phyloP scores from a whole-genome alignment of 2,888 invertebrate species.

The Hirudinaria manillensis region DNA sequence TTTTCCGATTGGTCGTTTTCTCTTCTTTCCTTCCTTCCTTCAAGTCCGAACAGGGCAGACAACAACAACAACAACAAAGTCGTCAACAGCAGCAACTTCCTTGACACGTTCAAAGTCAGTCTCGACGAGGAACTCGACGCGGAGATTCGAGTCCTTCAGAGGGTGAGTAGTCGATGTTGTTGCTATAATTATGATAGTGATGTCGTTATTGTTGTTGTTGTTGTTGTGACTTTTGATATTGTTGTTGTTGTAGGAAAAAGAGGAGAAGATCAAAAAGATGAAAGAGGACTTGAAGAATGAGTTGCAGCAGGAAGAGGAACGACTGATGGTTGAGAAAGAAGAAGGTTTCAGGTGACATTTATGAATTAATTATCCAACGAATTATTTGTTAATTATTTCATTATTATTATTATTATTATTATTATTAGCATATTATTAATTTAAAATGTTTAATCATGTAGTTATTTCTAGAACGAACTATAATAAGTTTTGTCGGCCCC shows the following conservation, averaged over 20 bases:
- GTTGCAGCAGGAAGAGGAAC: constrained; percentile 46
- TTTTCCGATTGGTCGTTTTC: too few species aligned
- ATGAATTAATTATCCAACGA: neutral
- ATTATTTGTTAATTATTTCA: too few species aligned
- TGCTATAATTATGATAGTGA: neutral
- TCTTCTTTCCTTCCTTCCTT: too few species aligned
- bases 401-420: too few species aligned
- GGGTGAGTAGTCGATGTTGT: neutral
- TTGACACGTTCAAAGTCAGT: constrained; percentile 3
- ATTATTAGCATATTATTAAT: too few species aligned
- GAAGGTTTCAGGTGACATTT: constrained; percentile 30
- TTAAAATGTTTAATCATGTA: too few species aligned
- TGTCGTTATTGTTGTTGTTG: neutral
- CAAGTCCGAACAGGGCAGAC: too few species aligned
- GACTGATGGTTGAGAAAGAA: constrained; percentile 43
- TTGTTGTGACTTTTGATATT: neutral
- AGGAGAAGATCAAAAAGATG: constrained; percentile 43
- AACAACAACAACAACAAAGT: too few species aligned
- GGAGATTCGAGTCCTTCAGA: neutral
- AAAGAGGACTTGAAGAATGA: constrained; percentile 46
- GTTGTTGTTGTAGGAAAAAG: constrained; percentile 33
- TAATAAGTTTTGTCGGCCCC: too few species aligned
- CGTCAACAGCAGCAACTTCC: neutral
- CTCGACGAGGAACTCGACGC: constrained; percentile 1
- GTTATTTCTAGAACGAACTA: too few species aligned